Conservation (phyloP, 2,113 vertebrate species). For the Tragelaphus strepsiceros region DNA sequence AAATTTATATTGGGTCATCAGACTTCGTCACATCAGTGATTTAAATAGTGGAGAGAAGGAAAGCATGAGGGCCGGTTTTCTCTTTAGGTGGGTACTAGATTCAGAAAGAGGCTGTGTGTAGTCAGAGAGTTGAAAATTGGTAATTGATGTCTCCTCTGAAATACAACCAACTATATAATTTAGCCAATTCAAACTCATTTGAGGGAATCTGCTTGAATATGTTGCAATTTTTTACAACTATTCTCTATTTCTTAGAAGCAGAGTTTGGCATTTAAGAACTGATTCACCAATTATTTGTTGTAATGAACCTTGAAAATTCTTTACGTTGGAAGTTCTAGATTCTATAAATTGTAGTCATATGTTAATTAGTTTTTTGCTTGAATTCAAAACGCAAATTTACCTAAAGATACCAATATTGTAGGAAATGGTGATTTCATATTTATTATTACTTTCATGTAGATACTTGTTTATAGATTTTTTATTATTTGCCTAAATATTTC, state of each 20-base stretch:
- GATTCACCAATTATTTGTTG: not conserved
- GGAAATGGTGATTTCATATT: not conserved
- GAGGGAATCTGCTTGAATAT: not conserved
- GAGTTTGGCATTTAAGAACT: not conserved
- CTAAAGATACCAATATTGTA: not conserved
- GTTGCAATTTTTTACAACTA: not conserved
- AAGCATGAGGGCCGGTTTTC: not conserved
- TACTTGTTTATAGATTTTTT: not conserved
- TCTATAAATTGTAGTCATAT: not conserved
- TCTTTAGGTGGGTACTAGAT: not conserved
- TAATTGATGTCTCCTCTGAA: not conserved
- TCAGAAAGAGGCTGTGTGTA: not conserved
- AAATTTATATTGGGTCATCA: not conserved
- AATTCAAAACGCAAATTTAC: not conserved
- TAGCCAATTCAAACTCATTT: not conserved
- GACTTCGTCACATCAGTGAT: not conserved
- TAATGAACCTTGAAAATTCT: not conserved
- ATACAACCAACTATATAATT: not conserved
- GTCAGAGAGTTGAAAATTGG: not conserved
- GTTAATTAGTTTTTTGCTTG: not conserved
- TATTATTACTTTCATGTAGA: not conserved
- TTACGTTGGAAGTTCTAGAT: not conserved
- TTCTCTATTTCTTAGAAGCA: conserved; percentile 8
- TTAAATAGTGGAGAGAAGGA: not conserved
- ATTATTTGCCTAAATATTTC: not conserved